Base-by-base conservation (phyloP, 2,797 vertebrate genomes). In the Centropyge bicolor region DNA sequence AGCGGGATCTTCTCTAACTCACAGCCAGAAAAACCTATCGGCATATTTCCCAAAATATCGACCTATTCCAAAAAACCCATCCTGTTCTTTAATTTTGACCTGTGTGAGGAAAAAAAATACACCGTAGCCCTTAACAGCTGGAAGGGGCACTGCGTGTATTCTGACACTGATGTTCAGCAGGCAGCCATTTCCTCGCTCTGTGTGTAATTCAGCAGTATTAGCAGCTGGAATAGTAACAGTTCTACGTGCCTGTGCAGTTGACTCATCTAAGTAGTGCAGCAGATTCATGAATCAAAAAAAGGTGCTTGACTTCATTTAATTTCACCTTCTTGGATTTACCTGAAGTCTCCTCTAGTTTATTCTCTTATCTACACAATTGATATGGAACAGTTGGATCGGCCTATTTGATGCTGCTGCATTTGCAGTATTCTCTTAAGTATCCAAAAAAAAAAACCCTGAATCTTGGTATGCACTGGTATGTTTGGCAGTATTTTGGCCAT, bases 131-230 rank as follows among this genome's bases (percentile, higher is more conserved):
- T 91, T 87, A 89, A 88, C 77, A 86, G 74, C 67, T 73, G 70
- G 69, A 68, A 48, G 60, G 63, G 51, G 68, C 71, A 43, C 61
- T 38, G 31, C 65, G 61, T 76, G 35, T 68, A 24, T 94, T 86
- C 88, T 86, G 94, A 94, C 88, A 22, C 51, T 57, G 69, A 94
- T 86, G 89, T 70, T 74, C 56, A 90, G 89, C 92, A 71, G 24
- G 65, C 62, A 74, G 90, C 86, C 92, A 91, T 90, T 92, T 86
- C 90, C 88, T 92, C 83, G 82, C 92, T 91, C 91, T 94, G 90
- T 93, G 88, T 94, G 92, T 93, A 88, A 85, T 92, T 90, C 78
- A 80, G 83, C 86, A 79, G 84, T 94, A 93, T 95, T 93, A 93
- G 73, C 83, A 92, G 92, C 92, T 96, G 93, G 92, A 91, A 89